A percentile compares a stretch with the other conserved stretches of the same genome.
These are phyloP conservation scores for Lucifuga dentata DNA, from an alignment of 2,113 vertebrate species.

Conservation along the genomic window DNA sequence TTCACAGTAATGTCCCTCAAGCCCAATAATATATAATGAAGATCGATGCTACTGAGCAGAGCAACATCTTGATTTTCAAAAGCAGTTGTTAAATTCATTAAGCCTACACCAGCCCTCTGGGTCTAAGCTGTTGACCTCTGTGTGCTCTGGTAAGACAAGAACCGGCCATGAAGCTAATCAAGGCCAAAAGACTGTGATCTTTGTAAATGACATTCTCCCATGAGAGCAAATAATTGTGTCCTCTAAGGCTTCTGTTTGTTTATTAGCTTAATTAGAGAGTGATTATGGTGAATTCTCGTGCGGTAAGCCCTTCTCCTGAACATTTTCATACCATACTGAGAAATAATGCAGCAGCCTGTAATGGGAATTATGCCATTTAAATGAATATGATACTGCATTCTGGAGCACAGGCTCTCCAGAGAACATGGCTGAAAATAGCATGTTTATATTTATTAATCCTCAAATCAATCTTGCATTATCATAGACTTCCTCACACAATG, in stretches of 20 bases:
- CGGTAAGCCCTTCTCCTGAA: constrained; percentile 42
- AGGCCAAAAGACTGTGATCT: constrained; percentile 62
- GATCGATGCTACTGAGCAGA: constrained; percentile 47
- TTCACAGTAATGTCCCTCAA: constrained; percentile 51
- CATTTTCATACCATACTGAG: constrained; percentile 39
- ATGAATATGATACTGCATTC: constrained; percentile 39
- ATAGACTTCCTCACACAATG: background rate
- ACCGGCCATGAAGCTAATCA: constrained; percentile 55
- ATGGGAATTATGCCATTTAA: constrained; percentile 39
- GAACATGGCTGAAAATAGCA: constrained; percentile 38
- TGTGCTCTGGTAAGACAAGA: constrained; percentile 54
- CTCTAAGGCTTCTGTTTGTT: constrained; percentile 70
- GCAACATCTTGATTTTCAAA: constrained; percentile 46
- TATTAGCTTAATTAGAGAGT: constrained; percentile 76
- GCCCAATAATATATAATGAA: constrained; percentile 59
- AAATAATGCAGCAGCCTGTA: constrained; percentile 32
- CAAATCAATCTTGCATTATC: constrained; percentile 25
- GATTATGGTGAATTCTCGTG: constrained; percentile 55
- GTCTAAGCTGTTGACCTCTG: constrained; percentile 50
- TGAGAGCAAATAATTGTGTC: constrained; percentile 53
- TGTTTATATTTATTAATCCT: constrained; percentile 45
- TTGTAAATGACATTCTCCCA: constrained; percentile 58
- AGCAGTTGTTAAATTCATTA: constrained; percentile 55
- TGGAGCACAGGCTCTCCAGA: constrained; percentile 41
- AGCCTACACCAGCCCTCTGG: constrained; percentile 31